Evolutionary conservation across 2,888 invertebrate genomes (phyloP).

Genomic region (Parasteatoda lunata): DNA sequence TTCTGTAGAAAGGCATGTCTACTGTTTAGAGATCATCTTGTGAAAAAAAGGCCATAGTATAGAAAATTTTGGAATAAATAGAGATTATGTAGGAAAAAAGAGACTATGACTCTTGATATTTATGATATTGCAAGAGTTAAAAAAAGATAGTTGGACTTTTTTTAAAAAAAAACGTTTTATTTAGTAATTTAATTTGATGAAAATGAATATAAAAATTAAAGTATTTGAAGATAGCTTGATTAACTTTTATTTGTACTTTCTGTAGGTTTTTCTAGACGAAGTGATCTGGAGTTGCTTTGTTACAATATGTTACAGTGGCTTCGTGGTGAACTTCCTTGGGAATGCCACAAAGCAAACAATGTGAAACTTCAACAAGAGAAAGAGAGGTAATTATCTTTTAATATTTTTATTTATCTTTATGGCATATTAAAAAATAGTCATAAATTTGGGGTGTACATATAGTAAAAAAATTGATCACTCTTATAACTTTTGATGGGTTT

Average conservation of each 20-base stretch:
- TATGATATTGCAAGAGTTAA: neutral
- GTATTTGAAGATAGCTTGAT: neutral
- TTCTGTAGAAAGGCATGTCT: no score
- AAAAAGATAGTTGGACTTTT: neutral
- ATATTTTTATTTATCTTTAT: neutral
- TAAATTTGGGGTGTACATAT: no score
- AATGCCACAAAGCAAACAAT: constrained; percentile 34
- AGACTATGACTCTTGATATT: neutral
- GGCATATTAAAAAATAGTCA: no score
- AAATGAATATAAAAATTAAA: neutral
- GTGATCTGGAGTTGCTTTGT: constrained; percentile 77
- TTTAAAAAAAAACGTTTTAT: neutral
- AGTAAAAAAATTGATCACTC: no score
- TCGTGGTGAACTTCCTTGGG: constrained; percentile 74
- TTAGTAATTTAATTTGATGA: neutral
- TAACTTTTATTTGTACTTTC: neutral
- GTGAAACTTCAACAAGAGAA: constrained; percentile 55
- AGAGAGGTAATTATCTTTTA: constrained; percentile 23
- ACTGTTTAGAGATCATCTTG: no score
- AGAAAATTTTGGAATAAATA: neutral
- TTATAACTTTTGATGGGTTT: no score
- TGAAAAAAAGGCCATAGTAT: no score
- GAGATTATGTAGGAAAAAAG: neutral
- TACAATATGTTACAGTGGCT: constrained; percentile 77
- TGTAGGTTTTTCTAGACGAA: constrained; percentile 70